These are phyloP conservation scores for Sus scrofa DNA, from an alignment of 2,113 vertebrate species.

Conservation along the genomic window T2T-Sscrofa CM000824.6:222521501-222522000, in stretches of 20 bases:
- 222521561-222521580: background rate
- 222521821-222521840: background rate
- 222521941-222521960: background rate
- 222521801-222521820: background rate
- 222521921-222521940: slow-evolving; percentile 37
- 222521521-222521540: background rate
- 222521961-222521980: background rate
- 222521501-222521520: background rate
- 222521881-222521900: background rate
- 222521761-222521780: background rate
- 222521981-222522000: background rate
- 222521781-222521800: background rate
- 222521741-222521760: background rate
- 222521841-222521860: background rate
- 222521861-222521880: background rate
- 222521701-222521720: background rate
- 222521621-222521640: background rate
- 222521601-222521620: background rate
- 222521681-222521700: background rate
- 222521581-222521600: background rate
- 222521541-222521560: background rate
- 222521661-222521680: background rate
- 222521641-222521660: background rate
- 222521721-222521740: background rate
- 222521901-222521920: background rate